Conservation (phyloP, 2,888 invertebrate species). For the Macrophya annulata region DNA sequence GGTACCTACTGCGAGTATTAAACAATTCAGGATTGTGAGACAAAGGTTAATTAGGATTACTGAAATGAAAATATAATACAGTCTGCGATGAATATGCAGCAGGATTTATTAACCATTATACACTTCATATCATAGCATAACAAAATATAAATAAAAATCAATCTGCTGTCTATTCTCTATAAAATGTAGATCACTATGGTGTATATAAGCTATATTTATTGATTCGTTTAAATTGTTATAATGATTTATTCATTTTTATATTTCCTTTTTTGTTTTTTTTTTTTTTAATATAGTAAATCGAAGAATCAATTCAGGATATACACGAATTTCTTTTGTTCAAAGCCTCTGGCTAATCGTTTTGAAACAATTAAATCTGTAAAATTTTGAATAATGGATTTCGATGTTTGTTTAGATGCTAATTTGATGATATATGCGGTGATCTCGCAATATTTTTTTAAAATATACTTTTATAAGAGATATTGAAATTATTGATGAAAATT, state of each 20-base stretch:
- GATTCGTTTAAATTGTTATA: neutral
- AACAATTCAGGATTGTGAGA: conserved; percentile 1
- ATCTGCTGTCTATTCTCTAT: conserved; percentile 43
- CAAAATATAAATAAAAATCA: conserved; percentile 53
- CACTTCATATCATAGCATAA: conserved; percentile 53
- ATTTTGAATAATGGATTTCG: neutral
- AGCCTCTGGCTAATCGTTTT: neutral
- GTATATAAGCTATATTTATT: neutral
- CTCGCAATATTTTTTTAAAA: neutral
- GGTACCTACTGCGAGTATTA: neutral
- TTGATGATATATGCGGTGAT: conserved; percentile 2
- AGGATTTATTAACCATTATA: conserved; percentile 55
- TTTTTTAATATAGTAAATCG: neutral
- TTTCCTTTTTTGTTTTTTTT: neutral
- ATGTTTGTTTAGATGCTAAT: conserved; percentile 1
- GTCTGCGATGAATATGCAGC: conserved; percentile 55
- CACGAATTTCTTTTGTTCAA: neutral
- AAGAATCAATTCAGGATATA: neutral
- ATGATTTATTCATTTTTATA: conserved; percentile 5
- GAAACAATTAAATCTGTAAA: neutral
- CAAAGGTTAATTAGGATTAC: conserved; percentile 25
- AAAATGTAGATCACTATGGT: conserved; percentile 37
- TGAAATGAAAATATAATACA: neutral
- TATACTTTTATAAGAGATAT: neutral
- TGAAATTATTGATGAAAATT: conserved; percentile 30